These are phyloP conservation scores for Esox masquinongy DNA, from an alignment of 2,797 vertebrate species.

Conservation along the genomic window DNA sequence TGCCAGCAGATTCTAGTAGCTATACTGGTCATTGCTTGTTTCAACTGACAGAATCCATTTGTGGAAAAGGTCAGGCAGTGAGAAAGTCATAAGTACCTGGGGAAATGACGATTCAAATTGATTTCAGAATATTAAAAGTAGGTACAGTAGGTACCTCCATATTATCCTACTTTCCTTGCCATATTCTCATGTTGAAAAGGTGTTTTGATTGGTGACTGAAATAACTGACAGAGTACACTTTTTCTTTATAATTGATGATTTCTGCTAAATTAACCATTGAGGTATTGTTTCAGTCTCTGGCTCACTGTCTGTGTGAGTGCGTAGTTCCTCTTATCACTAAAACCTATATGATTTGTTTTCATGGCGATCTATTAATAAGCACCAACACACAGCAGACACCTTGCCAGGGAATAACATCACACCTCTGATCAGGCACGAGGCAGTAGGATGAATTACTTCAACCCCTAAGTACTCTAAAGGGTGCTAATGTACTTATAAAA, in stretches of 20 bases:
- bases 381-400: too few species aligned
- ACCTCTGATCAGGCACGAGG: too few species aligned
- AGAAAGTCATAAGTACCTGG: slow-evolving; percentile 66
- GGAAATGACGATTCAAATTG: slow-evolving; percentile 39
- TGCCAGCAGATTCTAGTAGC: background rate
- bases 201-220: background rate
- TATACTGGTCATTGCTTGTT: slow-evolving; percentile 41
- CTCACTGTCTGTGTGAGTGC: background rate
- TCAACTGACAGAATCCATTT: slow-evolving; percentile 61
- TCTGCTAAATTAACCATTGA: background rate
- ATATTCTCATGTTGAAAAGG: background rate
- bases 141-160: background rate
- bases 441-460: too few species aligned
- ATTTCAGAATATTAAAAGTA: background rate
- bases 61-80: slow-evolving; percentile 62
- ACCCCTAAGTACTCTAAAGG: too few species aligned
- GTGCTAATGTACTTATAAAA: too few species aligned
- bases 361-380: background rate
- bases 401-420: too few species aligned
- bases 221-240: background rate
- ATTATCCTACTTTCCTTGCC: background rate
- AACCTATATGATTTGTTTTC: background rate
- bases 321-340: background rate
- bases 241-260: background rate
- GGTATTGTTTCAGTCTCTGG: background rate